phyloP scores from a whole-genome alignment of 2,797 vertebrate genomes.

The Neosilurus mollespiculum region DNA sequence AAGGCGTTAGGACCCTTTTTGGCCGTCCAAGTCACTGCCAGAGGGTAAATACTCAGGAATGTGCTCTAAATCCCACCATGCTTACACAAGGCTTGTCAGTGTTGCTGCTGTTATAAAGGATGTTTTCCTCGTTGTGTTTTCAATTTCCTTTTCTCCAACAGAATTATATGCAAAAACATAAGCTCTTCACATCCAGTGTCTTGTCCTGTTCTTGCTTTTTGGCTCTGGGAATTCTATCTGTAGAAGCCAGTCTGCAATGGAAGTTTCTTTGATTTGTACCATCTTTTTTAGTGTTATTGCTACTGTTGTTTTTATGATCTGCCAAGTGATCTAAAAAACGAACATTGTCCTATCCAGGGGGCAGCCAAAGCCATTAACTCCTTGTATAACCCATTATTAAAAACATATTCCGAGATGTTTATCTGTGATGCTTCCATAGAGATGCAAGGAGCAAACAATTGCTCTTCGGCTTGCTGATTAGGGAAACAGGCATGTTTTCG shows the following conservation, averaged over 20 bases:
- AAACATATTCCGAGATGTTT: constrained; percentile 42
- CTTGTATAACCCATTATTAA: constrained; percentile 44
- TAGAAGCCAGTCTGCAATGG: neutral
- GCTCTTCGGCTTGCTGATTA: constrained; percentile 30
- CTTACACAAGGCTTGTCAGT: constrained; percentile 42
- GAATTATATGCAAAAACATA: neutral
- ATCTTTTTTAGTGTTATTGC: neutral
- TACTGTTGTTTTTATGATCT: constrained; percentile 18
- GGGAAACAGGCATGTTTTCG: constrained; percentile 25
- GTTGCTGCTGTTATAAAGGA: constrained; percentile 39
- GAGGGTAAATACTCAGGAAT: constrained; percentile 47
- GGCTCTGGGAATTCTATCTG: neutral
- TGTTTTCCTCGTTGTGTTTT: neutral
- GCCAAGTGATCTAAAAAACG: constrained; percentile 40
- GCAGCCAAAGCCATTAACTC: constrained; percentile 30
- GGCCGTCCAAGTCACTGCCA: constrained; percentile 26
- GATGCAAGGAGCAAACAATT: constrained; percentile 31
- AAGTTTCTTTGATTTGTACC: neutral
- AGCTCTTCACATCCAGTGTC: neutral
- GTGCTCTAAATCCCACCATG: neutral
- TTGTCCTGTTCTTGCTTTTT: neutral
- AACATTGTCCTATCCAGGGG: constrained; percentile 6
- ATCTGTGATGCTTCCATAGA: constrained; percentile 16
- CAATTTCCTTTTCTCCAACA: neutral
- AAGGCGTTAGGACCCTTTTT: neutral